Conservation (phyloP, 2,888 invertebrate species). For the Cenopis cana region DNA sequence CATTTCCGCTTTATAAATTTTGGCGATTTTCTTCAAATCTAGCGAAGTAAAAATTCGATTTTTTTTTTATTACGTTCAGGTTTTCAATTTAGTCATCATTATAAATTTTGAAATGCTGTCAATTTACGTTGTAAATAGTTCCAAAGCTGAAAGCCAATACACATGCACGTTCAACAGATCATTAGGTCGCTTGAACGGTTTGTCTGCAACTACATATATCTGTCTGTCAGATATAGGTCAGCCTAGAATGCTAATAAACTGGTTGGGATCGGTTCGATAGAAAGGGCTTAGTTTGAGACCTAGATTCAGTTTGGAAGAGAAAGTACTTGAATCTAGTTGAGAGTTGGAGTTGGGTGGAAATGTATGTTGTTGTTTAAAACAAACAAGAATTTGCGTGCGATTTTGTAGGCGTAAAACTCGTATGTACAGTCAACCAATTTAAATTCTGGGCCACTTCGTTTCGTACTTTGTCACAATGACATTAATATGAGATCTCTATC, state of each 20-base stretch:
- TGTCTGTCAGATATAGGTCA: slow-evolving; percentile 25
- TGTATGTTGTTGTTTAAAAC: not conserved
- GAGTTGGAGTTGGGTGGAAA: not conserved
- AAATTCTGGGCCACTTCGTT: no score
- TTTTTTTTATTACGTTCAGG: no score
- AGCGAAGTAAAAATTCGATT: no score
- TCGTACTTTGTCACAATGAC: no score
- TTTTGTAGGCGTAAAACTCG: no score
- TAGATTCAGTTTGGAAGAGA: slow-evolving; percentile 31
- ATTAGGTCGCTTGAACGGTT: slow-evolving; percentile 25
- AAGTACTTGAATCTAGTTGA: slow-evolving; percentile 11
- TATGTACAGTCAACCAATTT: no score
- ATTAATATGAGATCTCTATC: no score
- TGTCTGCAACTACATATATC: slow-evolving; percentile 10
- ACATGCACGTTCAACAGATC: not conserved
- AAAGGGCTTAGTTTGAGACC: slow-evolving; percentile 33
- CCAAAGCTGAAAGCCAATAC: not conserved
- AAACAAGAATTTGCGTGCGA: not conserved
- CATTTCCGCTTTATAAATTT: no score
- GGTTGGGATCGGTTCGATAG: slow-evolving; percentile 18
- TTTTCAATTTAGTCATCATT: no score
- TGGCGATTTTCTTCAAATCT: no score
- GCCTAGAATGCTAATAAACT: slow-evolving; percentile 33
- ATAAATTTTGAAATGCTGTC: no score
- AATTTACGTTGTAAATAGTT: not conserved